Evolutionary conservation across 2,888 invertebrate genomes (phyloP).

Genomic region (Dilophus febrilis): DNA sequence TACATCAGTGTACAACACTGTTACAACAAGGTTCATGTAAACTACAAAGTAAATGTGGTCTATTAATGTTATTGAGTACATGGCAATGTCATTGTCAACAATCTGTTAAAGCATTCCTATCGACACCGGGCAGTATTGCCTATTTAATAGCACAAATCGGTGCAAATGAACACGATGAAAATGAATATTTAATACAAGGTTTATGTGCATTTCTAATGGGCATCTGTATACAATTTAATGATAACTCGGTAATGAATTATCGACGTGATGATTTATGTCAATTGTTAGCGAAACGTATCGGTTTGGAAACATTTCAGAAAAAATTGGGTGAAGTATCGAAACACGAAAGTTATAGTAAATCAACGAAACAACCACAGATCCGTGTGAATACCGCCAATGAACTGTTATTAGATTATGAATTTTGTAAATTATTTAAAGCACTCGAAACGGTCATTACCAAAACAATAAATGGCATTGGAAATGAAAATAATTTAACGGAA

Average conservation of each 20-base stretch:
- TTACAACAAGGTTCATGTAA: conserved; percentile 53
- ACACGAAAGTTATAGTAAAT: conserved; percentile 80
- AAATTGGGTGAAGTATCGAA: conserved; percentile 72
- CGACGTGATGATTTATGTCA: conserved; percentile 63
- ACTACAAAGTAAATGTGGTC: conserved; percentile 65
- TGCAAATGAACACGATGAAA: conserved; percentile 77
- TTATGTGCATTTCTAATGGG: conserved; percentile 86
- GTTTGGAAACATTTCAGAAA: conserved; percentile 71
- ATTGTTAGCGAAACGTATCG: conserved; percentile 76
- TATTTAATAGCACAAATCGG: conserved; percentile 67
- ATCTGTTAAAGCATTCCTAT: conserved; percentile 70
- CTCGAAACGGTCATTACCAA: conserved; percentile 46
- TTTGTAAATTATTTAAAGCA: conserved; percentile 77
- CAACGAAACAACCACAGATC: conserved; percentile 86
- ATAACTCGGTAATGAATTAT: conserved; percentile 58
- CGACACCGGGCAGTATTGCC: conserved; percentile 62
- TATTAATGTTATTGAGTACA: conserved; percentile 75
- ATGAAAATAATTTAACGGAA: conserved; percentile 34
- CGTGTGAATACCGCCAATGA: conserved; percentile 58
- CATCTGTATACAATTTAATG: conserved; percentile 78
- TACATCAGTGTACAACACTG: conserved; percentile 74
- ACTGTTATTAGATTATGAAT: conserved; percentile 84
- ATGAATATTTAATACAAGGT: conserved; percentile 75
- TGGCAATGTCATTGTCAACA: conserved; percentile 75
- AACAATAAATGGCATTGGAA: conserved; percentile 32